phyloP scores from a whole-genome alignment of 2,113 vertebrate genomes.

The Quiscalus mexicanus region DNA sequence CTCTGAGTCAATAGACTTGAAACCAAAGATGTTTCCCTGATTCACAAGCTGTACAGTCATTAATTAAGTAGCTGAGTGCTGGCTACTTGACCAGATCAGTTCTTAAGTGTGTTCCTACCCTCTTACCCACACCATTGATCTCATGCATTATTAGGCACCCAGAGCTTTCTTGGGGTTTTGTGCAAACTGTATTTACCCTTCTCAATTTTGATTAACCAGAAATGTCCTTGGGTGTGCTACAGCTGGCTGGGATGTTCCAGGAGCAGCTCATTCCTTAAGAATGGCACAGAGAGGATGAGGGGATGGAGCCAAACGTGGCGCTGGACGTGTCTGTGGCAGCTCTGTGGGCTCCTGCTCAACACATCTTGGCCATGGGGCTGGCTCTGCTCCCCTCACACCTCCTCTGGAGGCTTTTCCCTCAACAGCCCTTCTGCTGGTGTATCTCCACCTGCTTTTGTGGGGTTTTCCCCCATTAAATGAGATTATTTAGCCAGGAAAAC shows the following conservation, averaged over 20 bases:
- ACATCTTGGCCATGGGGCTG: neutral
- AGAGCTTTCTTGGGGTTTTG: neutral
- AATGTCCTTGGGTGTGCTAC: neutral
- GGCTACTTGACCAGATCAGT: neutral
- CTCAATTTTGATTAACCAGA: constrained; percentile 3
- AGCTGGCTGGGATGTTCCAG: neutral
- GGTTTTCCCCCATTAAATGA: neutral
- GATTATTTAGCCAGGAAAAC: neutral
- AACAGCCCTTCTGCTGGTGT: neutral
- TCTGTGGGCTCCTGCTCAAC: neutral
- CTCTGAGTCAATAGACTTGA: constrained; percentile 45
- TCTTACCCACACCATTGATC: neutral
- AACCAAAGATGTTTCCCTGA: constrained; percentile 12
- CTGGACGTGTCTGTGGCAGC: fast-evolving
- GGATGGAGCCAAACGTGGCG: fast-evolving
- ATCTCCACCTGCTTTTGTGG: neutral
- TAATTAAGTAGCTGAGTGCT: constrained; percentile 42
- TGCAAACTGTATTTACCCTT: constrained; percentile 24
- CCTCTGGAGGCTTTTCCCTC: neutral
- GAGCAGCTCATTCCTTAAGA: neutral
- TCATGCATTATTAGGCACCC: constrained; percentile 11
- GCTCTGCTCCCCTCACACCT: neutral
- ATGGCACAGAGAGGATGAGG: neutral
- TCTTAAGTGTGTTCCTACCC: neutral
- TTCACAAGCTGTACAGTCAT: constrained; percentile 35